A percentile compares a stretch with the other conserved stretches of the same genome.
Evolutionary conservation across 2,113 vertebrate species (phyloP).

Genomic region (Hirundichthys speculiger): DNA sequence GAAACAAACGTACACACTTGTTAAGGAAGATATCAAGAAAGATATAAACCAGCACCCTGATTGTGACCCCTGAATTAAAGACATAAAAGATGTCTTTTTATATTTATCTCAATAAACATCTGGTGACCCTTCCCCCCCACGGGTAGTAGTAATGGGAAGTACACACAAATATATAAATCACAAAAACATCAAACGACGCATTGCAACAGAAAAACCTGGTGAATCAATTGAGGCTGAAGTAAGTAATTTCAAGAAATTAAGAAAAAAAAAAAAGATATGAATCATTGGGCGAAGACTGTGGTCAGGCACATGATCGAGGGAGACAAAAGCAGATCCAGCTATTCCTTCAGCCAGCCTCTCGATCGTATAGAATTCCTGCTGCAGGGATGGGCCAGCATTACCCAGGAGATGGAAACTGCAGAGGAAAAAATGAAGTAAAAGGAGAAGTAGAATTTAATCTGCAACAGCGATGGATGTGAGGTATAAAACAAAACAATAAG

Average conservation of each 20-base stretch:
- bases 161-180: too few species aligned
- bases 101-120: too few species aligned
- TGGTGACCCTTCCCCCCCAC: too few species aligned
- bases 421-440: neutral
- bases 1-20: constrained; percentile 84
- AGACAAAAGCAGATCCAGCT: constrained; percentile 87
- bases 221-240: constrained; percentile 19
- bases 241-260: too few species aligned
- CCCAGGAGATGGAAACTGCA: constrained; percentile 90
- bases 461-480: neutral
- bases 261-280: constrained; percentile 87
- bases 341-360: constrained; percentile 87
- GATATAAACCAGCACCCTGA: too few species aligned
- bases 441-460: neutral
- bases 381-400: constrained; percentile 87
- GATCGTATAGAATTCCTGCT: constrained; percentile 93
- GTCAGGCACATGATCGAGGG: constrained; percentile 92
- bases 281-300: constrained; percentile 92
- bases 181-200: neutral
- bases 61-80: too few species aligned
- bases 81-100: too few species aligned
- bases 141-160: too few species aligned
- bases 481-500: neutral
- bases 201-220: neutral
- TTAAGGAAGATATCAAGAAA: constrained; percentile 82